Evolutionary conservation across 2,797 vertebrate species (phyloP).

Genomic region (Yasuhikotakia modesta): DNA sequence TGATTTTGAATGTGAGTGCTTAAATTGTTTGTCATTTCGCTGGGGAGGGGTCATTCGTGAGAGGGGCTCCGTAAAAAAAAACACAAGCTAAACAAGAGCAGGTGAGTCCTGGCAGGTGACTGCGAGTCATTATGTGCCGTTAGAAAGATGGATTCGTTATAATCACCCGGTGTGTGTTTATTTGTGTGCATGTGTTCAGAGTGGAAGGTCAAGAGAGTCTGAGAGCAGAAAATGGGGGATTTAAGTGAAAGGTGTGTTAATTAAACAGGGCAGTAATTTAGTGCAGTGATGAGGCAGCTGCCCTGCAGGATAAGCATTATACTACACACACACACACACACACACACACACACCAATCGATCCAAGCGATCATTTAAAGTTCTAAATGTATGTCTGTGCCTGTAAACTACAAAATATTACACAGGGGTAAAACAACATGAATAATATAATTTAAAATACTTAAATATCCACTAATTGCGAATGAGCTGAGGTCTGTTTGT

Average conservation of each 20-base stretch:
- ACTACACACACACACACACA: slow-evolving; percentile 3
- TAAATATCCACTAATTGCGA: too few relatives aligned
- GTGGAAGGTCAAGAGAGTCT: slow-evolving; percentile 31
- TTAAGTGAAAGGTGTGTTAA: slow-evolving; percentile 34
- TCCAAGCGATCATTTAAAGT: not conserved
- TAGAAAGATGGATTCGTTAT: slow-evolving; percentile 39
- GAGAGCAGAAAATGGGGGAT: slow-evolving; percentile 27
- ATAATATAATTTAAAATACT: too few relatives aligned
- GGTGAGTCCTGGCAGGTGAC: slow-evolving; percentile 30
- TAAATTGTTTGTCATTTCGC: slow-evolving; percentile 42
- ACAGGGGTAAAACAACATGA: too few relatives aligned
- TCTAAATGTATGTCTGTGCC: not conserved
- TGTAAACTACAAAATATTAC: too few relatives aligned
- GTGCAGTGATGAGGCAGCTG: slow-evolving; percentile 4
- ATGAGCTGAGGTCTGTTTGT: too few relatives aligned
- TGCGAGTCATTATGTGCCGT: slow-evolving; percentile 21
- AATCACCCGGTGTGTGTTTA: slow-evolving; percentile 22
- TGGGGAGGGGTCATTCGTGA: not conserved
- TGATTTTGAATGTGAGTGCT: slow-evolving; percentile 30
- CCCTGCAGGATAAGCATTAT: slow-evolving; percentile 3
- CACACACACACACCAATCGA: not conserved
- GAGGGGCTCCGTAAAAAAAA: not conserved
- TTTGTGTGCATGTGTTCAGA: slow-evolving; percentile 9
- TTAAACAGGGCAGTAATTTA: slow-evolving; percentile 38
- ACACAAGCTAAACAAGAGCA: slow-evolving; percentile 39